Evolutionary conservation across 2,113 vertebrate species (phyloP), one percentile per base, ranked within the genome.

Genomic region (Oncorhynchus gorbuscha): DNA sequence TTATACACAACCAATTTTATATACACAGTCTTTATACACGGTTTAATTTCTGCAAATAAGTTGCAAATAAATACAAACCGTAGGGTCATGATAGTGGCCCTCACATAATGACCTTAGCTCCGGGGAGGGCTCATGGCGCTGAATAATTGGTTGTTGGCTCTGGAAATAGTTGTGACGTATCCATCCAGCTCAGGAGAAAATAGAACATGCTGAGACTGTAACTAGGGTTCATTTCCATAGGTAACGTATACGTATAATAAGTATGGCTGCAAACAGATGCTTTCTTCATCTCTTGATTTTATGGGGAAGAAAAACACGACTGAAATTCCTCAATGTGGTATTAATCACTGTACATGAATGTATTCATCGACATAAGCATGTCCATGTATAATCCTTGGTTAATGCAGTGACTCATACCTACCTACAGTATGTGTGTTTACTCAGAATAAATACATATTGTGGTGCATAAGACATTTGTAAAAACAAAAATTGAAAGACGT

Each of bases 131-230:
- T 85, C 71, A 74, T 32, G 87, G 90, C 81, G 83, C 72, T 66
- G 81, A 90, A 91, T 92, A 91, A 91, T 90, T 92, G 91, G 89
- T 90, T 83, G 83, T 84, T 82, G 75, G 71, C 85, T 84, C 86
- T 88, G 83, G 75, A 89, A 90, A 89, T 80, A 79, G 87, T 88
- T 87, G 85, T 84, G 82, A 89, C 84, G 82, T 67, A 80, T 79
- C 39, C 39, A 45, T 45, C 77, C 78, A 2, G 82, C 87, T 88
- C 87, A 78, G 87, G 87, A 91, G 86, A 68, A 81, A 89, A 76
- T 64, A 71, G 32, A 80, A 66, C 71, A 76, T 48, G 83, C 84
- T 82, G 78, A 76, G 81, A 78, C 78, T 74, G 55, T 85, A 79
- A 83, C 48, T 87, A 80, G 64, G 84, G 84, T 87, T 67, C 7